Conservation (phyloP, 92 coral and sea anemone genomes). For the Heteractis magnifica region DNA sequence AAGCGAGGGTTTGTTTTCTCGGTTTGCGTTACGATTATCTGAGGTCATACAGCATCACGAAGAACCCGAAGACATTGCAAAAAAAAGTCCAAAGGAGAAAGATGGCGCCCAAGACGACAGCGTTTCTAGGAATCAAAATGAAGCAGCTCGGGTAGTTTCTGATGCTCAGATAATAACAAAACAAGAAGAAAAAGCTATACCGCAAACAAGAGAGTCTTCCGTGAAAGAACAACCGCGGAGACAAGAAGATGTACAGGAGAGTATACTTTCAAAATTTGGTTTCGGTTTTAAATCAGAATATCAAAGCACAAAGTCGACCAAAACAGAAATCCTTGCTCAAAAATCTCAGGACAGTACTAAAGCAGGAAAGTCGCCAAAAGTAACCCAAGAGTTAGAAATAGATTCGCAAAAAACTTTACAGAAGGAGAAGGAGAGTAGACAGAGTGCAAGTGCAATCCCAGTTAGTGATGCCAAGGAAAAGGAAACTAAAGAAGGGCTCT, state of each 20-base stretch:
- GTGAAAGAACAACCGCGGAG: background rate
- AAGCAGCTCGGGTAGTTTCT: background rate
- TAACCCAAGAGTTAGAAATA: background rate
- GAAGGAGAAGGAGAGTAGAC: background rate
- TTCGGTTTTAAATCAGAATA: background rate
- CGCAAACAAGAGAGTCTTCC: background rate
- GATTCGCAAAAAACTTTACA: background rate
- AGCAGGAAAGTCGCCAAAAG: background rate
- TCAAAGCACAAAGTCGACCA: background rate
- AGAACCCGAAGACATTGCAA: background rate
- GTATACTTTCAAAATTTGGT: background rate
- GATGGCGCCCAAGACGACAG: background rate
- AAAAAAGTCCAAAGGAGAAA: background rate
- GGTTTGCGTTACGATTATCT: background rate
- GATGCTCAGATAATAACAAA: background rate
- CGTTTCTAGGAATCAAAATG: background rate
- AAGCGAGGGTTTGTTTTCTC: slow-evolving; percentile 18
- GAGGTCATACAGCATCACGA: slow-evolving; percentile 10
- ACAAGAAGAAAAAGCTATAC: background rate
- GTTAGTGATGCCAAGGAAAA: background rate
- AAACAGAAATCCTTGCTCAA: background rate
- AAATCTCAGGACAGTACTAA: background rate
- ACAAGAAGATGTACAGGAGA: background rate
- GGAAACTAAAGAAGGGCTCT: slow-evolving; percentile 8
- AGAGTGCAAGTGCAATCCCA: background rate